phyloP scores from a whole-genome alignment of 2,113 vertebrate genomes.

The Oreochromis tanganicae region DNA sequence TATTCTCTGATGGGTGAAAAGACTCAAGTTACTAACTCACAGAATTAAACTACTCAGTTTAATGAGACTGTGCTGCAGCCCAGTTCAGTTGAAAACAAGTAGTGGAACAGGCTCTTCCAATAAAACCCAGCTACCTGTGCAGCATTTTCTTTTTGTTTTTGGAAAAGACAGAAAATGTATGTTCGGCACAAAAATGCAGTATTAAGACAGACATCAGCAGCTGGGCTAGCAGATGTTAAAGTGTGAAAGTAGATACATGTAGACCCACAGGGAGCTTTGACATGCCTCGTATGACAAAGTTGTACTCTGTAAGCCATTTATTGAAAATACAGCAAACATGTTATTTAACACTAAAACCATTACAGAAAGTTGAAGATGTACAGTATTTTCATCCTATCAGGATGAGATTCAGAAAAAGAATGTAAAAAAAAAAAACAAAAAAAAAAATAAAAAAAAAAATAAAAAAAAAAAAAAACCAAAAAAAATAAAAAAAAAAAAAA shows the following conservation, averaged over 20 bases:
- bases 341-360: not conserved
- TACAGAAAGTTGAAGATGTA: not conserved
- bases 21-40: not conserved
- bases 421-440: rapidly evolving
- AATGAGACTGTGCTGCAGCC: not conserved
- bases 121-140: rapidly evolving
- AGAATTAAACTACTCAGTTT: not conserved
- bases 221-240: not conserved
- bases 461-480: not conserved
- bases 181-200: rapidly evolving
- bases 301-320: not conserved
- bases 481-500: not conserved
- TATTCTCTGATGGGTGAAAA: not conserved
- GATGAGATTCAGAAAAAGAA: not conserved
- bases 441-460: not conserved
- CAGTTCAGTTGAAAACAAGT: not conserved
- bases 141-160: not conserved
- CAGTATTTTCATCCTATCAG: not conserved
- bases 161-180: not conserved
- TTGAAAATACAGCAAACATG: conserved; percentile 27
- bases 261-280: not conserved
- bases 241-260: not conserved
- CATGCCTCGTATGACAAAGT: not conserved
- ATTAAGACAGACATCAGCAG: not conserved
- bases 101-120: not conserved